phyloP scores from a whole-genome alignment of 1,140 invertebrate genomes.

The Drosophila kanapiae region DNA sequence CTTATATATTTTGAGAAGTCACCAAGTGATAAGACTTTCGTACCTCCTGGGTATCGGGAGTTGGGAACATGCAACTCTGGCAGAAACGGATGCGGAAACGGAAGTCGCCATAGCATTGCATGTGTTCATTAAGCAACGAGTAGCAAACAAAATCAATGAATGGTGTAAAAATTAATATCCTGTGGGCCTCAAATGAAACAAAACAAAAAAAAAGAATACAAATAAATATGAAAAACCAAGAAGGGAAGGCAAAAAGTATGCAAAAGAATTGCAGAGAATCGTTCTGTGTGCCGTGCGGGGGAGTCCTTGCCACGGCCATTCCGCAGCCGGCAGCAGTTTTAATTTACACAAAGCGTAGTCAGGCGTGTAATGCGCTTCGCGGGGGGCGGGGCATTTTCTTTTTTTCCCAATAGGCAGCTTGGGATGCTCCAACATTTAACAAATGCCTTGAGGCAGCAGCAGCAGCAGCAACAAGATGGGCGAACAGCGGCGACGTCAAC shows the following conservation, averaged over 20 bases:
- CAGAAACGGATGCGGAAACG: slow-evolving; percentile 64
- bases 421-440: slow-evolving; percentile 66
- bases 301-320: slow-evolving; percentile 28
- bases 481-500: slow-evolving; percentile 25
- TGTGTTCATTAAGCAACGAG: slow-evolving; percentile 69
- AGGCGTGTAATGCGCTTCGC: slow-evolving; percentile 68
- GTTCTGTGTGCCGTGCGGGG: background rate
- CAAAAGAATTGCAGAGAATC: slow-evolving; percentile 17
- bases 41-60: background rate
- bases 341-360: slow-evolving; percentile 84
- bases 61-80: background rate
- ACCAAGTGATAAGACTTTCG: too few species aligned
- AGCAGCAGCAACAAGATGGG: slow-evolving; percentile 25
- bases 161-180: slow-evolving; percentile 85
- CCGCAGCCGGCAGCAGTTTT: slow-evolving; percentile 77
- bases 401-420: background rate
- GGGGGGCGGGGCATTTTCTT: background rate
- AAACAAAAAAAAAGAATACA: slow-evolving; percentile 8
- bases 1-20: too few species aligned
- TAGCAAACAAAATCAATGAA: slow-evolving; percentile 82
- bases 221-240: background rate
- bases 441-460: slow-evolving; percentile 72
- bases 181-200: slow-evolving; percentile 43
- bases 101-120: slow-evolving; percentile 38
- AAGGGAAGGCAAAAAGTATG: slow-evolving; percentile 12